Base-by-base conservation (phyloP, 2,113 vertebrate genomes). In the Lasiurus borealis region DNA sequence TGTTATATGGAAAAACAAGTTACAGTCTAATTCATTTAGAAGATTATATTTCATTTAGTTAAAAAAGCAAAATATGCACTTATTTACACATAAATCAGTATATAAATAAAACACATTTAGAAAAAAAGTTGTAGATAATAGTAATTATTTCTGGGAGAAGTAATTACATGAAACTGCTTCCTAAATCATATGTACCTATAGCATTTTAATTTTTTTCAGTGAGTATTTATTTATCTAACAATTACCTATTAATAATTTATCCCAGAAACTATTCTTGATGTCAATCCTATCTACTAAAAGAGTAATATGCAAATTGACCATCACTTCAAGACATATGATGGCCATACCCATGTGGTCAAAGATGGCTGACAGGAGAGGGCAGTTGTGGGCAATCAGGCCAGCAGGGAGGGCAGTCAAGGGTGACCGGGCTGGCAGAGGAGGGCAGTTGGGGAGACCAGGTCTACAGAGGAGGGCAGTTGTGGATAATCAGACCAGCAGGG, bases 21-120 rank as follows among this genome's bases (percentile, higher is more conserved):
- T 92, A n/a, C n/a, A 80, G 59, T 85, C 77, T 84, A 66, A 83
- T 57, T 95, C 3, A 87, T 34, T 93, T 91, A 69, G 29, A 7
- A 83, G 59, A 54, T 7, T 6, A 59, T 31, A 48, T 82, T 82
- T 3, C 25, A 75, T 66, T 82, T 90, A 72, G n/a, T 23, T 64
- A 31, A 83, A 87, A 78, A 46, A 71, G 8, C 1, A 54, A 69
- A 31, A 48, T 7, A 57, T 81, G 14, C 4, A 29, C 64, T 46
- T 46, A 48, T 75, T 84, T 92, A 48, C 9, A 91, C 9, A n/a
- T 15, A 21, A 80, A 15, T 90, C 85, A 91, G 52, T 81, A 40
- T 62, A 44, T 57, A 46, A 27, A 76, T 16, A 29, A 36, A 93
- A 91, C 6, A 48, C 31, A 77, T 52, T 87, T 90, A 57, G 31